Evolutionary conservation across 2,797 vertebrate genomes (phyloP).

Genomic region (Urosaurus nigricauda): DNA sequence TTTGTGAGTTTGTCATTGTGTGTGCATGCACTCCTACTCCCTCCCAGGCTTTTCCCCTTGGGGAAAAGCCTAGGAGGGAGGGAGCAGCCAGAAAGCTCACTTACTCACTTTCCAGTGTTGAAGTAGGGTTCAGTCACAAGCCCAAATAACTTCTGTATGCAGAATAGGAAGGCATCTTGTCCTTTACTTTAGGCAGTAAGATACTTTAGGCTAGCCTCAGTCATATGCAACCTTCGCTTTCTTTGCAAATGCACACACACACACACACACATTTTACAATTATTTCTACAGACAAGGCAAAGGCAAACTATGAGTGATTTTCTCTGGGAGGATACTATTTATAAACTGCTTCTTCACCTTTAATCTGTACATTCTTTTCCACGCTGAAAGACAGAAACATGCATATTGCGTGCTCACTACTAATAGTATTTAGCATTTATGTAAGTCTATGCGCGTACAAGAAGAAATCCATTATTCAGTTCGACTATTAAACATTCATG

Average conservation of each 20-base stretch:
- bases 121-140: neutral
- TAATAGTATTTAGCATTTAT: neutral
- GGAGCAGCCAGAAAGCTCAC: too few relatives aligned
- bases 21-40: too few relatives aligned
- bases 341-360: neutral
- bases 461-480: neutral
- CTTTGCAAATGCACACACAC: too few relatives aligned
- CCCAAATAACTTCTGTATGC: neutral
- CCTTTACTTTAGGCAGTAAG: neutral
- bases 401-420: conserved; percentile 9
- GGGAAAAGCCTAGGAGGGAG: too few relatives aligned
- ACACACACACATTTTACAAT: conserved; percentile 14
- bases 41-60: too few relatives aligned
- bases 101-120: neutral
- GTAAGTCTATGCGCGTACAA: neutral
- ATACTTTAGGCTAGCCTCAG: neutral
- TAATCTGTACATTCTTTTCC: neutral
- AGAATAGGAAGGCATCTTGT: neutral
- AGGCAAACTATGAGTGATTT: neutral
- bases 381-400: conserved; percentile 5
- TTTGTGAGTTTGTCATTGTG: too few relatives aligned
- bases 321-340: conserved; percentile 28
- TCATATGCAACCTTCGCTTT: neutral
- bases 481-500: neutral
- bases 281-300: conserved; percentile 24